Conservation (phyloP, 2,797 vertebrate genomes). For the Chromobotia macracanthus region DNA sequence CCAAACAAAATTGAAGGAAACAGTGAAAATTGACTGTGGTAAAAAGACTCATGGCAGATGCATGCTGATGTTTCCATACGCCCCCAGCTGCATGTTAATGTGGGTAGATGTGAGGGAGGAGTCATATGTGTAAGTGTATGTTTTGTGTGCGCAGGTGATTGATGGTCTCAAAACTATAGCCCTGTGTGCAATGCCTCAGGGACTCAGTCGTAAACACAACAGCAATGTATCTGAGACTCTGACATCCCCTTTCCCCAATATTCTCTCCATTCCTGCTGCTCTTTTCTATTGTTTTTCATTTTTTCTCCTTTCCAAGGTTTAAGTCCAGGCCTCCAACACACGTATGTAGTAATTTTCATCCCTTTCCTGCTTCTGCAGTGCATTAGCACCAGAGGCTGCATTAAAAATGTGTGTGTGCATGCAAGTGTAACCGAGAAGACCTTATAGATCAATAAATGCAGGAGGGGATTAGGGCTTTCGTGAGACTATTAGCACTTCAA, state of each 20-base stretch:
- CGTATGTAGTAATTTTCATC: constrained; percentile 31
- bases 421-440: constrained; percentile 36
- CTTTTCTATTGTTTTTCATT: background rate
- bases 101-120: constrained; percentile 34
- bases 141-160: constrained; percentile 44
- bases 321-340: constrained; percentile 11
- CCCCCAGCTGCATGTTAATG: constrained; percentile 39
- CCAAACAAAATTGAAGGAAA: constrained; percentile 18
- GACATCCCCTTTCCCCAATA: constrained; percentile 42
- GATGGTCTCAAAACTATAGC: constrained; percentile 58
- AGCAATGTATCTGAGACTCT: constrained; percentile 57
- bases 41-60: background rate
- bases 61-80: constrained; percentile 39
- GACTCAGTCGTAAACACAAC: constrained; percentile 58
- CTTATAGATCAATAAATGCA: constrained; percentile 57
- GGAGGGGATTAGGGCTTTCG: constrained; percentile 47
- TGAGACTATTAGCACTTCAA: constrained; percentile 60
- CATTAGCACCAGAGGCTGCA: constrained; percentile 6
- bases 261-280: constrained; percentile 1
- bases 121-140: constrained; percentile 12
- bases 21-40: background rate
- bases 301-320: constrained; percentile 10
- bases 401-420: background rate
- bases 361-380: constrained; percentile 2
- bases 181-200: constrained; percentile 50